Conservation (phyloP, 2,888 invertebrate species). For the Synergus laeviventris region DNA sequence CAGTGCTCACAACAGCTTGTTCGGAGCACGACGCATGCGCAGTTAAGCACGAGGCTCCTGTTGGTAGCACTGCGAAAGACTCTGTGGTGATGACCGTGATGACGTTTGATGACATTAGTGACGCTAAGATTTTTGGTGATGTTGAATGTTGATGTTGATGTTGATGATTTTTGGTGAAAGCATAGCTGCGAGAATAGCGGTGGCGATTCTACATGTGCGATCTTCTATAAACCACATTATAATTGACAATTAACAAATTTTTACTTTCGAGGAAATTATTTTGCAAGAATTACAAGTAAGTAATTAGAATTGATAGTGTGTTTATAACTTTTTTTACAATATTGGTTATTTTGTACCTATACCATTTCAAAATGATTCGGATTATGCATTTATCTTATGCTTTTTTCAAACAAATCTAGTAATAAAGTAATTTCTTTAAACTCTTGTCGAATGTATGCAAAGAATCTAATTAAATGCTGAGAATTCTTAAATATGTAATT, state of each 20-base stretch:
- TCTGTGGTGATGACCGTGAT: too few relatives aligned
- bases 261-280: background rate
- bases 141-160: too few relatives aligned
- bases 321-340: background rate
- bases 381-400: background rate
- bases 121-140: too few relatives aligned
- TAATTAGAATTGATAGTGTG: background rate
- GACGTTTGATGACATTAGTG: too few relatives aligned
- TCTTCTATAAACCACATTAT: too few relatives aligned
- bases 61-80: too few relatives aligned
- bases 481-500: background rate
- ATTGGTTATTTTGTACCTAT: background rate
- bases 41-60: too few relatives aligned
- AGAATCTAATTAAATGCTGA: background rate
- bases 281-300: background rate
- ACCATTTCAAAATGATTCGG: background rate
- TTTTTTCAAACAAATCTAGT: background rate
- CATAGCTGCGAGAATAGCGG: too few relatives aligned
- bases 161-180: too few relatives aligned
- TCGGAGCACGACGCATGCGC: too few relatives aligned
- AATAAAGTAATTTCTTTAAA: background rate
- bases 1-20: too few relatives aligned
- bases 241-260: background rate
- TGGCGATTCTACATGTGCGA: too few relatives aligned
- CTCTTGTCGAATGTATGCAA: background rate